Conservation (phyloP, 1,140 invertebrate species). For the Drosophila repletoides region DNA sequence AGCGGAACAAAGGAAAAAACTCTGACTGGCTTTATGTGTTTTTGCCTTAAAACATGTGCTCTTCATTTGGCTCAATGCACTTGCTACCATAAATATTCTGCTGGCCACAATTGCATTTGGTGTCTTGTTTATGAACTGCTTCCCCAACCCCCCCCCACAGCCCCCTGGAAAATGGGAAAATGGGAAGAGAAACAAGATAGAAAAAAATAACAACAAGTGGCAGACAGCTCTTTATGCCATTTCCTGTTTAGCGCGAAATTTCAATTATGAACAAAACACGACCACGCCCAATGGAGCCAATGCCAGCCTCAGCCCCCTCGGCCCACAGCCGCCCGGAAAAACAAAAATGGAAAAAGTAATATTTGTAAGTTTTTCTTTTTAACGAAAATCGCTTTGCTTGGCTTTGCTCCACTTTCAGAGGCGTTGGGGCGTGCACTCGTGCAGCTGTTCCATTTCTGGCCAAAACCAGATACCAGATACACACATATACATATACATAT, state of each 20-base stretch:
- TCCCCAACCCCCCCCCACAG: not conserved
- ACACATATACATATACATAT: conserved; percentile 11
- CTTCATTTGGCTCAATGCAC: conserved; percentile 30
- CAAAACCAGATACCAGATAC: conserved; percentile 26
- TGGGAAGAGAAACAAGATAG: no score
- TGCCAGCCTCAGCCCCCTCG: not conserved
- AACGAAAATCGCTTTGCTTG: conserved; percentile 70
- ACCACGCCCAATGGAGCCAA: conserved; percentile 14
- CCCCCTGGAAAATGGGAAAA: no score
- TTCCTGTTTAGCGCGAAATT: conserved; percentile 79
- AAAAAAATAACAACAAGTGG: conserved; percentile 62
- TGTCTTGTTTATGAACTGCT: conserved; percentile 24
- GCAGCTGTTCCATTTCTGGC: conserved; percentile 69
- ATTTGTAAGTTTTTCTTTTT: conserved; percentile 51
- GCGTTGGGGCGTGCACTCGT: conserved; percentile 65
- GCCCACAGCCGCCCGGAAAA: not conserved
- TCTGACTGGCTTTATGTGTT: conserved; percentile 8
- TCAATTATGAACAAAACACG: conserved; percentile 74
- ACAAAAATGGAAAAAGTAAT: conserved; percentile 52
- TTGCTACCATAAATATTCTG: conserved; percentile 19
- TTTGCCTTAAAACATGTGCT: conserved; percentile 27
- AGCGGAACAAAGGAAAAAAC: conserved; percentile 12
- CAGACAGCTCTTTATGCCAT: conserved; percentile 55
- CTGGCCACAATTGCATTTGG: conserved; percentile 4
- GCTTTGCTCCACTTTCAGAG: conserved; percentile 70